Percentiles rank a stretch among this genome's conserved stretches.
Evolutionary conservation across 2,888 invertebrate genomes (phyloP).

Genomic region (Meteorus colon): DNA sequence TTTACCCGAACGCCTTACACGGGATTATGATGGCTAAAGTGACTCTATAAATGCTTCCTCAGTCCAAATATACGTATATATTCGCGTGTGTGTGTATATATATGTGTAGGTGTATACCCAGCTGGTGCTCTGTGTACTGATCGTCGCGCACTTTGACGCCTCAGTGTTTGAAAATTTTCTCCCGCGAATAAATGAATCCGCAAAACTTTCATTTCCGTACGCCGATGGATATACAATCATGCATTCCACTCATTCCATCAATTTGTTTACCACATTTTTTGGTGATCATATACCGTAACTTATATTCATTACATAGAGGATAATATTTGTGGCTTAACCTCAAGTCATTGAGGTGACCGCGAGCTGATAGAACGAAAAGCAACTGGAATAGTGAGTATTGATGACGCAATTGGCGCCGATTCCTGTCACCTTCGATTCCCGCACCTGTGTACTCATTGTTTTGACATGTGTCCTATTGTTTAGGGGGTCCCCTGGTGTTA

Average conservation of each 20-base stretch:
- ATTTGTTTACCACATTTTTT: background rate
- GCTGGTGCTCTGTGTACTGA: constrained; percentile 49
- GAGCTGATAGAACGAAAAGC: background rate
- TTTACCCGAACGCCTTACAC: constrained; percentile 14
- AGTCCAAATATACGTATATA: background rate
- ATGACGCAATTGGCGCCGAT: constrained; percentile 55
- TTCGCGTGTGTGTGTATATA: background rate
- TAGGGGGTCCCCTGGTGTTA: constrained; percentile 47
- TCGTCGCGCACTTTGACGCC: constrained; percentile 44
- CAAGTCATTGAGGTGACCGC: too few relatives aligned
- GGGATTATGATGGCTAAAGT: constrained; percentile 33
- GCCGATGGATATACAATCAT: background rate
- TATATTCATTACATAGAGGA: too few relatives aligned
- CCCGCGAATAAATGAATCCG: constrained; percentile 27
- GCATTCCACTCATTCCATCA: background rate
- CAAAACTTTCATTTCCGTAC: constrained; percentile 9
- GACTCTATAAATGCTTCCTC: constrained; percentile 12
- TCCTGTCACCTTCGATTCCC: constrained; percentile 51
- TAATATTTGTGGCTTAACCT: too few relatives aligned
- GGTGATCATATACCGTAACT: too few relatives aligned
- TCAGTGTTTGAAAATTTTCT: constrained; percentile 24
- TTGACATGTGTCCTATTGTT: constrained; percentile 71
- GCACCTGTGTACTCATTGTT: constrained; percentile 71
- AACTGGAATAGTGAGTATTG: constrained; percentile 33
- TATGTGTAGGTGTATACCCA: constrained; percentile 47